Conservation (phyloP, 2,113 vertebrate species). For the Parus major region DNA sequence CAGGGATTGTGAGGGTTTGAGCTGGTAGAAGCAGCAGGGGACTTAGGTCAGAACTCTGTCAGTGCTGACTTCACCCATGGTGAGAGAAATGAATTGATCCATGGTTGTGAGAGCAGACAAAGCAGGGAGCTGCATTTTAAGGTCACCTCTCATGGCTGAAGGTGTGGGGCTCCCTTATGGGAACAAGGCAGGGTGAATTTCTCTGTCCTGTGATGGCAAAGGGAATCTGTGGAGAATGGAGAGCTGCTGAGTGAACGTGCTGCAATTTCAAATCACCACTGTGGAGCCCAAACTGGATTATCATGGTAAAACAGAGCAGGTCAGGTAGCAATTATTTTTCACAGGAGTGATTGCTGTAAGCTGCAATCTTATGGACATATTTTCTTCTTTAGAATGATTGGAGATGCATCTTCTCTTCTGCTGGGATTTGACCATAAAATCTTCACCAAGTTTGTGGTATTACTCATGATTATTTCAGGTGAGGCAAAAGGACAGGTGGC, state of each 20-base stretch:
- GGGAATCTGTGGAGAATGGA: background rate
- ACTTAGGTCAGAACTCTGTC: background rate
- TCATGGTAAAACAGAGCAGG: background rate
- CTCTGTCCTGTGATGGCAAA: background rate
- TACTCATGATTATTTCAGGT: background rate
- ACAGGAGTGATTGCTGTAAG: background rate
- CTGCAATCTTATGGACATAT: background rate
- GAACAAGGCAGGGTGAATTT: rapidly evolving
- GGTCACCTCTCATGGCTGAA: background rate
- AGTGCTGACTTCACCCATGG: background rate
- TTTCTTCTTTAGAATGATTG: background rate
- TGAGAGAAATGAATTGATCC: background rate
- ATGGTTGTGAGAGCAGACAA: background rate
- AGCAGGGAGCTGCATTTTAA: background rate
- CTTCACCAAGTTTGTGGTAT: background rate
- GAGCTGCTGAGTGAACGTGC: background rate
- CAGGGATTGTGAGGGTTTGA: background rate
- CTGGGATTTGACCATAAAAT: background rate
- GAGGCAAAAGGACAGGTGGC: background rate
- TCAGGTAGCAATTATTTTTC: background rate
- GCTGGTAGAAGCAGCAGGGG: background rate
- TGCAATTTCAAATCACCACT: background rate
- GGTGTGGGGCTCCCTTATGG: rapidly evolving
- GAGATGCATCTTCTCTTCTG: background rate
- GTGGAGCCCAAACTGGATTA: background rate